Percentiles rank a stretch among this genome's conserved stretches.
Evolutionary conservation across 2,113 vertebrate species (phyloP).

Genomic region (Brevimyrus niger): DNA sequence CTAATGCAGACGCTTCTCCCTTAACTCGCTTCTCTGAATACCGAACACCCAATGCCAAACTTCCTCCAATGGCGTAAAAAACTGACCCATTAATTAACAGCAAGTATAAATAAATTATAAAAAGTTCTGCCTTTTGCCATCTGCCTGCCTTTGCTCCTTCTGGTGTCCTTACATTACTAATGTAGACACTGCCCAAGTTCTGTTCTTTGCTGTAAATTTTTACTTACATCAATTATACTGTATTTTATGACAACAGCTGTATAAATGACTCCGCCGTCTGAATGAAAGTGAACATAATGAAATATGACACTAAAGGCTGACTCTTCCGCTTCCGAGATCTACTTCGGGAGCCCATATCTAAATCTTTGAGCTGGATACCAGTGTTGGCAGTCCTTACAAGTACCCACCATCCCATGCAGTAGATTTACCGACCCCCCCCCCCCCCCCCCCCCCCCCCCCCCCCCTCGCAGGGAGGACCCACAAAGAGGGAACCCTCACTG

Average conservation of each 20-base stretch:
- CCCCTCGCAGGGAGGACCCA: no score
- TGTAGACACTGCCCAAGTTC: neutral
- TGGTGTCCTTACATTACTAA: neutral
- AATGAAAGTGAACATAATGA: neutral
- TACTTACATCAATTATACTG: neutral
- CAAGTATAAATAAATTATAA: neutral
- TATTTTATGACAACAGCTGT: neutral
- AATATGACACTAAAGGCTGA: neutral
- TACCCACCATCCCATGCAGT: neutral
- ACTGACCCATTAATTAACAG: neutral
- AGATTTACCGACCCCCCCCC: neutral
- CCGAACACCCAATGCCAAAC: neutral
- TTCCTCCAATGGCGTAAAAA: neutral
- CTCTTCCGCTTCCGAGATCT: neutral
- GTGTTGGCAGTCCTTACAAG: neutral
- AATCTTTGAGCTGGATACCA: neutral
- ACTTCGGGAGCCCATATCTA: neutral
- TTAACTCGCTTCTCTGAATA: neutral
- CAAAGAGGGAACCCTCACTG: no score
- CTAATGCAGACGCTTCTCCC: neutral
- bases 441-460: no score
- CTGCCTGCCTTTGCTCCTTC: neutral
- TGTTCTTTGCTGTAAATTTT: neutral
- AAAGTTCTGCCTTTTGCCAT: neutral
- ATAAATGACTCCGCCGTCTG: neutral